Base-by-base conservation (phyloP, 64 coral and sea anemone species). In the Montipora cactus region DNA sequence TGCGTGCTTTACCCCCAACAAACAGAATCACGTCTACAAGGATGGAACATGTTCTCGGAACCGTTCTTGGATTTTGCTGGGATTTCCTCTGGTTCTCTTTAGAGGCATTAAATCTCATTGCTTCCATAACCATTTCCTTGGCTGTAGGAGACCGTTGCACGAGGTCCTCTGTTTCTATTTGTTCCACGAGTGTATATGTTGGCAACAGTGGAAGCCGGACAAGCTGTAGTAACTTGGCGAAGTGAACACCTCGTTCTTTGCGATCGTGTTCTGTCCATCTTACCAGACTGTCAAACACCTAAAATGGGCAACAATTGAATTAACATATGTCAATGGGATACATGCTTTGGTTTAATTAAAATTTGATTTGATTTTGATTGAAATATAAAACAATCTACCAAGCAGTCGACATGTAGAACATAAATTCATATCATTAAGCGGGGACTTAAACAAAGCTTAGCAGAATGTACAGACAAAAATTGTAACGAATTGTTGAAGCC, bases 121-220 rank as follows among this genome's bases (percentile, higher is more conserved):
- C 96, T 37, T 98, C 96, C 96, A 95, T 87, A 37, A 98, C 58
- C 45, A 98, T 57, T 52, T 98, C 96, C 49, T 95, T 95, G 14
- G 96, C 93, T 19, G 79, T 87, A 37, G 96, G 96, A 13, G 96
- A 98, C 16, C 96, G 92, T 78, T 98, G 93, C 7, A 97, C 93
- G 10, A 97, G 64, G 37, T 94, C 89, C 18, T 94, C 68, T 1
- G 49, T 64, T 44, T 95, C 92, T 7, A 97, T 93, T 61, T 87
- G 67, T 20, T 95, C 76, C 78, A 78, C 75, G 5, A 97, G 77
- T 23, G 46, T 1, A 64, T 13, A 19, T 64, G 76, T 25, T 44
- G 62, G 47, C 47, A 97, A 47, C 37, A 97, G 53, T 3, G 93
- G 84, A 19, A 97, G 84, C 20, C 95, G 95, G 15, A 97, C 89